A percentile compares a stretch with the other conserved stretches of the same genome.
Conservation (phyloP, 2,888 invertebrate genomes). For the Gasteruption jaculator region DNA sequence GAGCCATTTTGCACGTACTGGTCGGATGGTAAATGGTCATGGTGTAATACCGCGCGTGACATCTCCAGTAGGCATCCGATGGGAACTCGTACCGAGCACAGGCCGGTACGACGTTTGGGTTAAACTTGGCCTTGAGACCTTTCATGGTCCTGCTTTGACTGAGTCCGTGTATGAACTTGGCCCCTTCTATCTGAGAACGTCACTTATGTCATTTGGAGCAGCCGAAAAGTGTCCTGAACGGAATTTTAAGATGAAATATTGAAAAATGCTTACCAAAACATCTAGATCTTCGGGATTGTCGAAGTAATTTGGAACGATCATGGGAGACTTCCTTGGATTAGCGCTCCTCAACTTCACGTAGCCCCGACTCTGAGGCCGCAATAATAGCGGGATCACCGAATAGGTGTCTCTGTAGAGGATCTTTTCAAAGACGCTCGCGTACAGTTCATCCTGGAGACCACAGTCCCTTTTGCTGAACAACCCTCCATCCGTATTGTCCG, state of each 20-base stretch:
- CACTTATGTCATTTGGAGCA: conserved; percentile 1
- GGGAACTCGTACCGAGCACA: conserved; percentile 61
- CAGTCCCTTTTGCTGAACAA: conserved; percentile 67
- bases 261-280: conserved; percentile 67
- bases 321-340: conserved; percentile 69
- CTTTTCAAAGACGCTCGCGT: conserved; percentile 66
- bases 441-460: conserved; percentile 65
- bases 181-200: conserved; percentile 64
- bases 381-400: conserved; percentile 64
- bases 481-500: conserved; percentile 76
- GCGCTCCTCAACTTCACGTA: conserved; percentile 63
- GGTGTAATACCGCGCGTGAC: conserved; percentile 70
- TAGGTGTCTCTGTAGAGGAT: conserved; percentile 67
- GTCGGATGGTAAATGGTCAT: conserved; percentile 79
- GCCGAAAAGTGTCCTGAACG: too few species aligned
- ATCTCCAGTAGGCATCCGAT: conserved; percentile 74
- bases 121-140: conserved; percentile 61
- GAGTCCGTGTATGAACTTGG: conserved; percentile 63
- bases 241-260: conserved; percentile 3
- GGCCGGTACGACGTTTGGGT: conserved; percentile 63
- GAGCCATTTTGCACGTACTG: conserved; percentile 80
- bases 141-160: conserved; percentile 60
- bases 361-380: conserved; percentile 72
- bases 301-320: conserved; percentile 87
- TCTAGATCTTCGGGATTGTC: conserved; percentile 67